These are phyloP conservation scores for Amblyopsis rosae DNA, from an alignment of 2,113 vertebrate species.

Conservation along the genomic window DNA sequence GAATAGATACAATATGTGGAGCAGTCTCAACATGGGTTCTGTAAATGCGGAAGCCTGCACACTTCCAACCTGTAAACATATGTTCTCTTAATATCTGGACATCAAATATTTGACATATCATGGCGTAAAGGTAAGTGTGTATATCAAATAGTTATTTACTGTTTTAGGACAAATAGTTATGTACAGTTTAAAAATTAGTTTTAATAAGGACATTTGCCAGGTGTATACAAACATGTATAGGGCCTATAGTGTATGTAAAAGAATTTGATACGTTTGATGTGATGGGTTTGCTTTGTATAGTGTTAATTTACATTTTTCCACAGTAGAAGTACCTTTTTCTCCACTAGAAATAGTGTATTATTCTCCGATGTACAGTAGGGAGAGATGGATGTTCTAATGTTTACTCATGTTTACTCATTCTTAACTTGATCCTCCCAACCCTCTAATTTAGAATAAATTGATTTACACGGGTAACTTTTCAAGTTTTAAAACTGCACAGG, in stretches of 20 bases:
- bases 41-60: slow-evolving; percentile 8
- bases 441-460: no score
- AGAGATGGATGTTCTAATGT: no score
- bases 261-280: background rate
- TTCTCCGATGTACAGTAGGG: no score
- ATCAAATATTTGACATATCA: background rate
- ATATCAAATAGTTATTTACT: background rate
- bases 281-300: background rate
- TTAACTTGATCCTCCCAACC: no score
- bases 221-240: background rate
- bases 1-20: slow-evolving; percentile 85
- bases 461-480: no score
- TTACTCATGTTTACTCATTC: no score
- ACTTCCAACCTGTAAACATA: background rate
- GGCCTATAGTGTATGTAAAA: background rate
- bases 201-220: background rate
- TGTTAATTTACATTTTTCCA: background rate
- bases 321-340: background rate
- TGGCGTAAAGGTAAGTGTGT: slow-evolving; percentile 30
- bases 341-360: background rate
- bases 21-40: slow-evolving; percentile 59
- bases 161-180: background rate
- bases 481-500: no score
- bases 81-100: background rate
- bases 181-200: background rate